phyloP scores from a whole-genome alignment of 2,888 invertebrate genomes.

The Eupithecia centaureata region DNA sequence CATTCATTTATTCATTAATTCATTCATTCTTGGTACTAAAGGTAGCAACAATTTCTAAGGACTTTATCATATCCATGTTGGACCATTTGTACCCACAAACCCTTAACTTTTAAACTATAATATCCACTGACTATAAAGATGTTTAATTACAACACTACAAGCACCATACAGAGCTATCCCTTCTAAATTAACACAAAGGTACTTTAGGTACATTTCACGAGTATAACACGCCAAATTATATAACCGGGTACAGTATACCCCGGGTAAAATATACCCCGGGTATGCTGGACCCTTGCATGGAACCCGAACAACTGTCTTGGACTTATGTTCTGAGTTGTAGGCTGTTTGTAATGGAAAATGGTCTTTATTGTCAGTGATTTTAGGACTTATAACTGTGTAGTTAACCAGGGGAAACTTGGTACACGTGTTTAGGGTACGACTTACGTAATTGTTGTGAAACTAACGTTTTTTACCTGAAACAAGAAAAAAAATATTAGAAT shows the following conservation, averaged over 20 bases:
- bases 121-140: background rate
- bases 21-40: too few species aligned
- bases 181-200: conserved; percentile 23
- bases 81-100: background rate
- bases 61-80: background rate
- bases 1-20: too few species aligned
- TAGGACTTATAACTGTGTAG: background rate
- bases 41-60: background rate
- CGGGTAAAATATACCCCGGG: conserved; percentile 10
- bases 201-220: conserved; percentile 12
- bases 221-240: conserved; percentile 38
- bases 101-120: background rate
- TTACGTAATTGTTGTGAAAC: conserved; percentile 45
- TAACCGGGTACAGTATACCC: conserved; percentile 28
- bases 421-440: background rate
- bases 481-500: conserved; percentile 38
- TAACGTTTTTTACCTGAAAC: conserved; percentile 68
- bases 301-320: conserved; percentile 41
- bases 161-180: conserved; percentile 1
- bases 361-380: background rate
- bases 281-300: conserved; percentile 24
- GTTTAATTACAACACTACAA: conserved; percentile 2
- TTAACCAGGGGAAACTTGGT: background rate
- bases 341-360: background rate
- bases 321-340: background rate